phyloP scores from a whole-genome alignment of 2,797 vertebrate species.

The Hippopotamyrus pictus region DNA sequence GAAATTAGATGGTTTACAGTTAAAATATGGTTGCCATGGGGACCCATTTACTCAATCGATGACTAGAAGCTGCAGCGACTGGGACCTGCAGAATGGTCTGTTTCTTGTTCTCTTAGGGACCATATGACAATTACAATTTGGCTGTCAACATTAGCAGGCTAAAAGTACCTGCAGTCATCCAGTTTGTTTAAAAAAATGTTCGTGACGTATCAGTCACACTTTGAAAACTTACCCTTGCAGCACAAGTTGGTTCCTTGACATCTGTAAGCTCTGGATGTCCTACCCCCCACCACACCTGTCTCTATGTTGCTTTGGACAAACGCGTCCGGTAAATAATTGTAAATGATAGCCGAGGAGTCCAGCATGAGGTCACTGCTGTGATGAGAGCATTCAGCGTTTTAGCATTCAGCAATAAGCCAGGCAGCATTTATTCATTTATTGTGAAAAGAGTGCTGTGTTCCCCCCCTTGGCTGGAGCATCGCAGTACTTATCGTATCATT shows the following conservation, averaged over 20 bases:
- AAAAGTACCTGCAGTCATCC: not conserved
- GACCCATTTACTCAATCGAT: not conserved
- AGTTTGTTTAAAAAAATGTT: not conserved
- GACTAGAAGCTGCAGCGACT: not conserved
- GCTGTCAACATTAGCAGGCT: not conserved
- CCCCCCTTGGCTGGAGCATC: not conserved
- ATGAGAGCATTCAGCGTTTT: not conserved
- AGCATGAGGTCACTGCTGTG: not conserved
- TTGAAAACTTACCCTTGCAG: not conserved
- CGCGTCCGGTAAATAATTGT: not conserved
- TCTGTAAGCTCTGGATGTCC: not conserved
- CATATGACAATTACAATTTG: not conserved
- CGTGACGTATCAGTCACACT: not conserved
- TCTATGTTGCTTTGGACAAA: not conserved
- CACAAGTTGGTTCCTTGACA: not conserved
- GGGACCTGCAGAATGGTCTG: not conserved
- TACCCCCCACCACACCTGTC: not conserved
- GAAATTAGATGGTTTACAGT: not conserved
- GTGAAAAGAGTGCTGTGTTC: not conserved
- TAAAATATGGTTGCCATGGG: slow-evolving; percentile 4
- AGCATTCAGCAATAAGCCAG: not conserved
- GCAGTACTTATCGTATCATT: not conserved
- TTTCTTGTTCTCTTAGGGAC: not conserved
- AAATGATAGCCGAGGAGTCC: not conserved
- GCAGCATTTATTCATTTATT: not conserved